Evolutionary conservation across 1,140 invertebrate species (phyloP).

Genomic region (Chrysomallon squamiferum): DNA sequence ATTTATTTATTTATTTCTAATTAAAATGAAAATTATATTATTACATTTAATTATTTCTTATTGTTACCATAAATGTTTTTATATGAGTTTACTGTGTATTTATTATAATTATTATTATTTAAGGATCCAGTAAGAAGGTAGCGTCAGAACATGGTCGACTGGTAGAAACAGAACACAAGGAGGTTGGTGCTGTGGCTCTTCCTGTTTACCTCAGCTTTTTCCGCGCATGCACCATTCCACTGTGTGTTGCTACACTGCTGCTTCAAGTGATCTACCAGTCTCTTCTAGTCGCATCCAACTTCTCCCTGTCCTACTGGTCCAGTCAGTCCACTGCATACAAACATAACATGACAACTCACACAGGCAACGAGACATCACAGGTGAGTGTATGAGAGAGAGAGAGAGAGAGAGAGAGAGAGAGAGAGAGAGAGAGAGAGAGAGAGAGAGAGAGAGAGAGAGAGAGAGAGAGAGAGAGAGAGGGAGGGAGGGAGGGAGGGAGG

Average conservation of each 20-base stretch:
- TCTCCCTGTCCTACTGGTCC: constrained; percentile 47
- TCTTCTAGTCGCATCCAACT: constrained; percentile 39
- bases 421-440: too few species aligned
- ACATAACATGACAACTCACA: constrained; percentile 2
- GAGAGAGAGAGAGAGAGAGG: too few species aligned
- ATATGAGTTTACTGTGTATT: too few species aligned
- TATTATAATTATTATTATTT: too few species aligned
- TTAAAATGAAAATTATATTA: too few species aligned
- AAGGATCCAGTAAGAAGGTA: neutral
- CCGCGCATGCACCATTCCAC: constrained; percentile 66
- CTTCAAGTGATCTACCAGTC: constrained; percentile 33
- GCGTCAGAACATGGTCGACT: constrained; percentile 43
- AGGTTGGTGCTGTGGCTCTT: constrained; percentile 70
- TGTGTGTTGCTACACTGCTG: constrained; percentile 58
- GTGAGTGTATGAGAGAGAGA: too few species aligned
- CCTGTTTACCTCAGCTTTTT: constrained; percentile 73
- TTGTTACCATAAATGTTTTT: too few species aligned
- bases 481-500: too few species aligned
- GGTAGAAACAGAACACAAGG: constrained; percentile 68
- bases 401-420: too few species aligned
- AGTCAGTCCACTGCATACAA: constrained; percentile 21
- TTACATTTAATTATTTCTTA: too few species aligned
- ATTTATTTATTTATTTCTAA: too few species aligned
- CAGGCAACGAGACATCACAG: neutral
- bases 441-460: too few species aligned